Percentiles rank a stretch among this genome's conserved stretches.
Evolutionary conservation across 2,888 invertebrate species (phyloP).

Genomic region (Lasioglossum marginatum): DNA sequence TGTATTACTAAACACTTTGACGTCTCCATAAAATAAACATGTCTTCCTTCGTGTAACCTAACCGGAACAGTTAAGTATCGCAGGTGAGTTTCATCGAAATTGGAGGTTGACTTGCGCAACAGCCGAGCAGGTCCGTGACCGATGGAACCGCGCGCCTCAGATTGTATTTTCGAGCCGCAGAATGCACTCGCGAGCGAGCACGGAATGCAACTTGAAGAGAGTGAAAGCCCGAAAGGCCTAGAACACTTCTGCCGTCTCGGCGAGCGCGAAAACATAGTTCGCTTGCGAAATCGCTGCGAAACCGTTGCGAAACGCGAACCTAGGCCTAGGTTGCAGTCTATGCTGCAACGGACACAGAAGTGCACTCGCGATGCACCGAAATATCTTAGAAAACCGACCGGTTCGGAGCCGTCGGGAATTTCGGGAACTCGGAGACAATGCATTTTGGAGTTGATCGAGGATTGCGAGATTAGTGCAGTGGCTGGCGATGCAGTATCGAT

Average conservation of each 20-base stretch:
- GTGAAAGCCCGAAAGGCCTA: constrained; percentile 12
- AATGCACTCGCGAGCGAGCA: constrained; percentile 6
- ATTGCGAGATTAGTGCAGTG: not conserved
- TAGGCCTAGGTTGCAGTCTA: constrained; percentile 5
- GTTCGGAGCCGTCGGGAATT: not conserved
- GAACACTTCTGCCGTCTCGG: constrained; percentile 8
- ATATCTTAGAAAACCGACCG: not conserved
- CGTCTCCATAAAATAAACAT: not conserved
- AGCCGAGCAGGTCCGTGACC: not conserved
- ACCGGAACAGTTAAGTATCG: not conserved
- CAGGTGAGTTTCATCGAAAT: not conserved
- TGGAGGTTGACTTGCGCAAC: constrained; percentile 9
- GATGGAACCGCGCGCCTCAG: constrained; percentile 3
- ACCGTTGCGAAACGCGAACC: constrained; percentile 4
- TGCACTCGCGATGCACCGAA: not conserved
- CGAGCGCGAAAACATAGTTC: constrained; percentile 1
- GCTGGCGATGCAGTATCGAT: not conserved
- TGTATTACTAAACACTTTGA: not conserved
- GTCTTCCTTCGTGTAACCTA: not conserved
- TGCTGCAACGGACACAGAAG: not conserved
- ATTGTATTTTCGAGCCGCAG: constrained; percentile 1
- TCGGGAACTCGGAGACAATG: not conserved
- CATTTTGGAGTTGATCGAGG: not conserved
- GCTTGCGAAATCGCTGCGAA: constrained; percentile 5
- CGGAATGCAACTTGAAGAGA: constrained; percentile 7